These are phyloP conservation scores for Crotalus adamanteus DNA, from an alignment of 2,797 vertebrate genomes.

Conservation along the genomic window DNA sequence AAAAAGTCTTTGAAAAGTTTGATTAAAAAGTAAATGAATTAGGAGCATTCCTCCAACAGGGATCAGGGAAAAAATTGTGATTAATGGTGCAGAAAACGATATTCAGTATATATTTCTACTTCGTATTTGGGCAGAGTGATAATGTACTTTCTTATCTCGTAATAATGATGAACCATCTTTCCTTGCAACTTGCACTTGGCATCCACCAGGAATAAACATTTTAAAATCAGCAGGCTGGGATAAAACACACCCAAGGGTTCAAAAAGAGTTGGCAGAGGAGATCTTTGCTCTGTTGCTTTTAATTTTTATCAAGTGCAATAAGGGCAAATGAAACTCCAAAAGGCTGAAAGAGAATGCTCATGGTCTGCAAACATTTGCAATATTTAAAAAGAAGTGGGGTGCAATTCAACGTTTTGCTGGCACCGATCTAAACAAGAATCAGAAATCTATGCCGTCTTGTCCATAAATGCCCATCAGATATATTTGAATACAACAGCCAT, in stretches of 20 bases:
- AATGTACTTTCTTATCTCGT: constrained; percentile 34
- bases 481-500: not conserved
- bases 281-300: constrained; percentile 35
- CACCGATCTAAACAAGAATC: not conserved
- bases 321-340: constrained; percentile 19
- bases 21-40: constrained; percentile 19
- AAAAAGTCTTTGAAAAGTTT: constrained; percentile 23
- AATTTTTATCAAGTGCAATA: constrained; percentile 34
- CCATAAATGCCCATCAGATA: not conserved
- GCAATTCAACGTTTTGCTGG: not conserved
- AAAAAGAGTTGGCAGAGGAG: constrained; percentile 29
- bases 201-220: constrained; percentile 39
- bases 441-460: not conserved
- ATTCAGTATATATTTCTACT: constrained; percentile 37
- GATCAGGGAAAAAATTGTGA: constrained; percentile 16
- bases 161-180: constrained; percentile 38
- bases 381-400: not conserved
- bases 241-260: constrained; percentile 33
- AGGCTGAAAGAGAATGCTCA: not conserved
- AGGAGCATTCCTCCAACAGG: not conserved
- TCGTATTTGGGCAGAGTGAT: constrained; percentile 32
- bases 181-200: constrained; percentile 22
- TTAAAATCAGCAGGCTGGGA: constrained; percentile 34
- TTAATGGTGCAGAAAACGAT: constrained; percentile 27
- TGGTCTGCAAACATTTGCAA: not conserved